A percentile compares a stretch with the other conserved stretches of the same genome.
Evolutionary conservation across 2,797 vertebrate species (phyloP).

Genomic region (Lepidocolaptes lacrymiger): DNA sequence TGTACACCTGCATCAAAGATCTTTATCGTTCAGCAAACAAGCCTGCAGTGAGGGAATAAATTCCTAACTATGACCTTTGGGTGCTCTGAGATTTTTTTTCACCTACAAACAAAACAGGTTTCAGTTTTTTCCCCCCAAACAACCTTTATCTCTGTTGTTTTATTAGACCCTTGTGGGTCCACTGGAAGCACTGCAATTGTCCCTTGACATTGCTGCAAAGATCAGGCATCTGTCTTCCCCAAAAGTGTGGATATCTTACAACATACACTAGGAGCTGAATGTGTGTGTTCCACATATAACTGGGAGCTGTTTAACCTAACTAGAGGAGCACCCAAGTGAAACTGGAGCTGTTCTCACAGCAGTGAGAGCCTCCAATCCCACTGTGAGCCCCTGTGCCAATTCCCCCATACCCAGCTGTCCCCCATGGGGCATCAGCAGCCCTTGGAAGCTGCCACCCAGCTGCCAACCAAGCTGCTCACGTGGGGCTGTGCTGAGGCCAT

Average conservation of each 20-base stretch:
- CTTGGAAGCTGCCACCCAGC: neutral
- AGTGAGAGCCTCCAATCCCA: neutral
- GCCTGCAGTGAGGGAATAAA: neutral
- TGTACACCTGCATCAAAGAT: conserved; percentile 48
- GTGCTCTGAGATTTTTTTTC: neutral
- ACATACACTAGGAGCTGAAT: accelerated
- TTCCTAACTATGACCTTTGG: conserved; percentile 40
- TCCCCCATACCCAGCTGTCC: neutral
- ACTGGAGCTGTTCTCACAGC: accelerated
- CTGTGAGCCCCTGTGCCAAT: neutral
- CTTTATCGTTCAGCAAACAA: conserved; percentile 54
- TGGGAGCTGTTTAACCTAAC: neutral
- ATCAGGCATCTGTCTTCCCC: accelerated
- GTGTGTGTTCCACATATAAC: neutral
- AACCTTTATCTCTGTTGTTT: neutral
- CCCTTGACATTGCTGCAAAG: neutral
- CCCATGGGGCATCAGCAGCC: neutral
- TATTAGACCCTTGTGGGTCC: neutral
- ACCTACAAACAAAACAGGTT: neutral
- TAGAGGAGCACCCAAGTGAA: neutral
- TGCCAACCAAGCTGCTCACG: accelerated
- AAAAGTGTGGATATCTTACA: neutral
- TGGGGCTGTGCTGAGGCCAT: accelerated
- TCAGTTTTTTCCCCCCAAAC: neutral
- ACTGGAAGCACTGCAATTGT: neutral